A percentile compares a stretch with the other conserved stretches of the same genome.
Evolutionary conservation across 2,888 invertebrate genomes (phyloP).

Genomic region (Noctua janthina): DNA sequence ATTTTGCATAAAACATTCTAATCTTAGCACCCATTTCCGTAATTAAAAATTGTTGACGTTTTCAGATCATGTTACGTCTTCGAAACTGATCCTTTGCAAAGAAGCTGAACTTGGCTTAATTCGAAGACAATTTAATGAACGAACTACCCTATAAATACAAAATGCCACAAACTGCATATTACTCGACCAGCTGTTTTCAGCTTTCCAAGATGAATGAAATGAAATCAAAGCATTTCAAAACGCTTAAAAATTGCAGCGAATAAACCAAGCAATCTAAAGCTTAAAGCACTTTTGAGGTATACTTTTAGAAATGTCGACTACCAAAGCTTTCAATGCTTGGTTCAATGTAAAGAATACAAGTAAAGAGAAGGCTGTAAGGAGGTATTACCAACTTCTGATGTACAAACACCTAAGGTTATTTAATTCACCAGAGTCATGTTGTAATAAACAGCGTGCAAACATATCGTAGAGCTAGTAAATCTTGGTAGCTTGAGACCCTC

Average conservation of each 20-base stretch:
- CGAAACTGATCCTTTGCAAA: neutral
- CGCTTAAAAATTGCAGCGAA: neutral
- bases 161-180: neutral
- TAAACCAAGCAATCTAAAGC: constrained; percentile 21
- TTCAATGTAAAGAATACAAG: constrained; percentile 8
- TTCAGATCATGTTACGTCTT: neutral
- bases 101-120: neutral
- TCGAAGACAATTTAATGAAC: neutral
- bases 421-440: constrained; percentile 17
- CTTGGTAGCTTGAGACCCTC: constrained; percentile 58
- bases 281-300: constrained; percentile 2
- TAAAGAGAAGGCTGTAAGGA: constrained; percentile 6
- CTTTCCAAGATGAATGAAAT: constrained; percentile 16
- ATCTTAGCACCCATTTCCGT: neutral
- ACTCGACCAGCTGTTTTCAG: neutral
- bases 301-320: constrained; percentile 13
- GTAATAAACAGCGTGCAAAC: constrained; percentile 55
- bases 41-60: constrained; percentile 1
- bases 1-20: constrained; percentile 20
- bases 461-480: constrained; percentile 64
- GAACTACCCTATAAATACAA: neutral
- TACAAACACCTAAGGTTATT: constrained; percentile 24
- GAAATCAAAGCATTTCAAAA: constrained; percentile 4
- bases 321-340: constrained; percentile 6
- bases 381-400: neutral